Conservation (phyloP, 2,797 vertebrate genomes). For the Mastacembelus armatus region DNA sequence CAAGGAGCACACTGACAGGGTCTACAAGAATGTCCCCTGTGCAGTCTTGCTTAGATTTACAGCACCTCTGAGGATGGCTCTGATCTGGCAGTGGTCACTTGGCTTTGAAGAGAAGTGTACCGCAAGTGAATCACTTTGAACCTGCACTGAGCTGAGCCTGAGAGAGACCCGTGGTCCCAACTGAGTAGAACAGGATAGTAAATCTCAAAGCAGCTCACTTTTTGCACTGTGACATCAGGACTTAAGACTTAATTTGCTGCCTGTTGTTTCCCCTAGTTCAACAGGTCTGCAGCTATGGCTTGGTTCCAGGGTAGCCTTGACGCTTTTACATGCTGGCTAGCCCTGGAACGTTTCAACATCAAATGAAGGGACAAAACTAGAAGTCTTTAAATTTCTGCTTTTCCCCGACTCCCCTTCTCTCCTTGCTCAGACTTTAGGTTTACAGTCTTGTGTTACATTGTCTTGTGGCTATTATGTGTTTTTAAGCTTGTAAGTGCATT, state of each 20-base stretch:
- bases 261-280: constrained; percentile 48
- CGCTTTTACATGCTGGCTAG: constrained; percentile 66
- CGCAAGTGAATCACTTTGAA: constrained; percentile 83
- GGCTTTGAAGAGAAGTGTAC: constrained; percentile 81
- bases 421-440: constrained; percentile 1
- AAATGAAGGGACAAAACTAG: constrained; percentile 63
- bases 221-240: constrained; percentile 64
- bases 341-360: constrained; percentile 56
- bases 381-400: constrained; percentile 49
- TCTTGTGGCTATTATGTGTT: not conserved
- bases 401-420: constrained; percentile 17
- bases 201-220: constrained; percentile 77
- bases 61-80: constrained; percentile 75
- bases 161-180: constrained; percentile 71
- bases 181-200: constrained; percentile 78
- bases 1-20: constrained; percentile 62
- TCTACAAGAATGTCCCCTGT: constrained; percentile 75
- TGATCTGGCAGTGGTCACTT: constrained; percentile 83
- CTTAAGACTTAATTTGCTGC: constrained; percentile 77
- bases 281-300: constrained; percentile 58
- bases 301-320: constrained; percentile 58
- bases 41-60: constrained; percentile 82
- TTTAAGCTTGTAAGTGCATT: constrained; percentile 1
- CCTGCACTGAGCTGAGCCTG: constrained; percentile 72
- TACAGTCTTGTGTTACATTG: not conserved